These are phyloP conservation scores for Caenorhabditis sp. DNA, from an alignment of 2,888 invertebrate species.

Conservation along the genomic window DNA sequence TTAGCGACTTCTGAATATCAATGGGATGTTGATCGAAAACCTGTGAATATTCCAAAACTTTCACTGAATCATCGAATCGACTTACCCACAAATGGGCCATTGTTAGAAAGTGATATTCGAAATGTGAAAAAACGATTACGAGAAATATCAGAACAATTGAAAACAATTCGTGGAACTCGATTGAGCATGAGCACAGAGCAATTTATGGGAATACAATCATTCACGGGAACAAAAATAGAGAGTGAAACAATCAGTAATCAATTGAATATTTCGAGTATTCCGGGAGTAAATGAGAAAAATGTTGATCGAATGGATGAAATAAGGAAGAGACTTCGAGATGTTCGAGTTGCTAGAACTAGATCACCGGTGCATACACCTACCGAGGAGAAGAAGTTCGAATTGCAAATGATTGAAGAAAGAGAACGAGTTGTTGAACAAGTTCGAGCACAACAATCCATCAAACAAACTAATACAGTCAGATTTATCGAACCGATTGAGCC, in stretches of 20 bases:
- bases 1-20: conserved; percentile 26
- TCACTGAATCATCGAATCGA: conserved; percentile 2
- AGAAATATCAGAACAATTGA: conserved; percentile 39
- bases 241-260: neutral
- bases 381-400: conserved; percentile 14
- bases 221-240: neutral
- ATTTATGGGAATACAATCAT: conserved; percentile 18
- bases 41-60: conserved; percentile 5
- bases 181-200: conserved; percentile 15
- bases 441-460: neutral
- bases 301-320: conserved; percentile 15
- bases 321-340: conserved; percentile 8
- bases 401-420: conserved; percentile 13
- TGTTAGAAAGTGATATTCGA: conserved; percentile 34
- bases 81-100: conserved; percentile 25
- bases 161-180: neutral
- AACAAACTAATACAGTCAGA: neutral
- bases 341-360: conserved; percentile 12
- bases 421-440: conserved; percentile 19
- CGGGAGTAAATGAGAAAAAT: neutral
- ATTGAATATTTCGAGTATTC: neutral
- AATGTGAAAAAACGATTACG: conserved; percentile 28
- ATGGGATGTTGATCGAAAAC: conserved; percentile 16
- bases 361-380: conserved; percentile 24
- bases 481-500: neutral